A percentile compares a stretch with the other conserved stretches of the same genome.
phyloP scores from a whole-genome alignment of 2,888 invertebrate genomes.

The Chymomyza amoena region DNA sequence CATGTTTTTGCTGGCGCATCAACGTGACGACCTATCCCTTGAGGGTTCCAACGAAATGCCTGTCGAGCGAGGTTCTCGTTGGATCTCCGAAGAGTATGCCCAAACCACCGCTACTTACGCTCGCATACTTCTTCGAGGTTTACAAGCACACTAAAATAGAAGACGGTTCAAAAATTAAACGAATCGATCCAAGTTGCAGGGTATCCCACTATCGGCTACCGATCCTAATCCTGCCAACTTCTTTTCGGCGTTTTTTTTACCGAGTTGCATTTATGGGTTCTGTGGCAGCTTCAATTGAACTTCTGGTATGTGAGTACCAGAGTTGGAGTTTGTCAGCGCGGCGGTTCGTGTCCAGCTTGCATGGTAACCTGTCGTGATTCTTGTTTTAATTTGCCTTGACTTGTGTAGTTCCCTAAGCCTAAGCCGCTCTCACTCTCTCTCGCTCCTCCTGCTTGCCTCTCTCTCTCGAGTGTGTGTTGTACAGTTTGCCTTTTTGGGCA shows the following conservation, averaged over 20 bases:
- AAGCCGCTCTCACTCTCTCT: slow-evolving; percentile 13
- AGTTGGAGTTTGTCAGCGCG: slow-evolving; percentile 7
- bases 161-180: no score
- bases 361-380: slow-evolving; percentile 75
- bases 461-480: slow-evolving; percentile 22
- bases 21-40: no score
- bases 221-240: background rate
- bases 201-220: no score
- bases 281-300: slow-evolving; percentile 25
- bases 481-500: slow-evolving; percentile 25
- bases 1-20: no score
- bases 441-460: slow-evolving; percentile 2
- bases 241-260: slow-evolving; percentile 3
- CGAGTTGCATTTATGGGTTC: slow-evolving; percentile 55
- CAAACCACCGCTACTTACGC: no score
- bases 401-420: slow-evolving; percentile 66
- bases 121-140: no score
- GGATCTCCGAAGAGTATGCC: no score
- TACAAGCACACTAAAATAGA: no score
- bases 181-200: no score
- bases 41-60: no score
- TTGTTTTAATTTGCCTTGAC: slow-evolving; percentile 76
- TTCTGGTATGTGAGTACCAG: slow-evolving; percentile 37
- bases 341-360: slow-evolving; percentile 40
- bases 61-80: no score